Conservation (phyloP, 1,140 invertebrate species). For the Papilio machaon region DNA sequence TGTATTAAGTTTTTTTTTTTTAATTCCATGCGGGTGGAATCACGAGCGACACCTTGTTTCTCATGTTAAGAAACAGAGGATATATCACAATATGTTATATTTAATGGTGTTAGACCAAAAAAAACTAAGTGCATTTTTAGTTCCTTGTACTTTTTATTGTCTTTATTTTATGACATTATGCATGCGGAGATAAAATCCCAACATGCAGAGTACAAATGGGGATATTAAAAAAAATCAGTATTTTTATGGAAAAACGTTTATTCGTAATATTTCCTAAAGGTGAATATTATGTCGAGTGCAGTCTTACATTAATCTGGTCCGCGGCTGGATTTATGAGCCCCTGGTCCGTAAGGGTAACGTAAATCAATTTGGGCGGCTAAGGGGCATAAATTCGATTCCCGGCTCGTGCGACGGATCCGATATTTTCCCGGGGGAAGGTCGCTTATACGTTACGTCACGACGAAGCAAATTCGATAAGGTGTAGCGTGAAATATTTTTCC, state of each 20-base stretch:
- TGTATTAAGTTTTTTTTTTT: no score
- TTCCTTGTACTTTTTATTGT: no score
- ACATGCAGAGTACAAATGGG: neutral
- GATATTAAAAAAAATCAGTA: neutral
- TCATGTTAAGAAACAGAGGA: no score
- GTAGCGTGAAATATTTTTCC: slow-evolving; percentile 58
- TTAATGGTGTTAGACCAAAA: no score
- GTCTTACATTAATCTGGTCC: slow-evolving; percentile 31
- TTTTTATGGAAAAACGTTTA: neutral
- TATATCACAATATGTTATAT: no score
- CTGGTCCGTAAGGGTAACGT: slow-evolving; percentile 45
- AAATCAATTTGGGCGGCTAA: slow-evolving; percentile 72
- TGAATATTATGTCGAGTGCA: slow-evolving; percentile 23
- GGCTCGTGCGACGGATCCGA: slow-evolving; percentile 59
- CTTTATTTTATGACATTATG: no score
- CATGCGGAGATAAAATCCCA: no score
- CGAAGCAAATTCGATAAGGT: slow-evolving; percentile 64
- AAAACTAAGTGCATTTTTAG: no score
- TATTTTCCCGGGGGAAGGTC: slow-evolving; percentile 58
- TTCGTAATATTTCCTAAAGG: neutral
- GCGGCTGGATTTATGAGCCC: slow-evolving; percentile 26
- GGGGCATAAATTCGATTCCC: slow-evolving; percentile 75
- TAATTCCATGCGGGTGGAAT: no score
- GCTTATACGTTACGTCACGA: slow-evolving; percentile 55
- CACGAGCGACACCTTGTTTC: no score